Percentiles rank a stretch among this genome's conserved stretches.
Evolutionary conservation across 37 sponge, comb jelly and placozoan genomes (phyloP).

Genomic region (Haliclona indistincta): DNA sequence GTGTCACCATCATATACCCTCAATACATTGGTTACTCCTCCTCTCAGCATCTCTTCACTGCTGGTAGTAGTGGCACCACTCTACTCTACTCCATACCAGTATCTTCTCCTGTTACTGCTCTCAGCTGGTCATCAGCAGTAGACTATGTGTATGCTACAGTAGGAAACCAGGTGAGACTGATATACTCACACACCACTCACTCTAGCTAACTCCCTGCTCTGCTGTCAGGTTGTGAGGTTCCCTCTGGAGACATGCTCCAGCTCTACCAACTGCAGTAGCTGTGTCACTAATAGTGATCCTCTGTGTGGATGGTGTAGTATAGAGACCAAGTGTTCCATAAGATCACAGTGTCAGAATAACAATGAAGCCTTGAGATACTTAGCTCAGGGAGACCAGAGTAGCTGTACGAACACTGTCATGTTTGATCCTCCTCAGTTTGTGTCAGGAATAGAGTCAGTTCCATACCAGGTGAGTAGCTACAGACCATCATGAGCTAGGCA

Average conservation of each 20-base stretch:
- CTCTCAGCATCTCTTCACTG: no score
- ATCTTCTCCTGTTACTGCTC: no score
- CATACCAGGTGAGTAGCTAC: not conserved
- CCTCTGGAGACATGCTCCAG: conserved; percentile 55
- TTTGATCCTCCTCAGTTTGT: conserved; percentile 18
- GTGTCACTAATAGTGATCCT: conserved; percentile 48
- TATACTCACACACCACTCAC: no score
- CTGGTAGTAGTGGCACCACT: no score
- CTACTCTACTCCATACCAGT: no score
- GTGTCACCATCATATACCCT: no score
- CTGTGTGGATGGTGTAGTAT: conserved; percentile 93
- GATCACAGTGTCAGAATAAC: conserved; percentile 63
- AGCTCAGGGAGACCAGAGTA: conserved; percentile 5
- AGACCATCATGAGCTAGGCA: not conserved
- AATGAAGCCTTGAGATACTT: conserved; percentile 25
- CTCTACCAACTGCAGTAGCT: conserved; percentile 36
- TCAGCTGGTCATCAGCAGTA: no score
- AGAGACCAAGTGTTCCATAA: conserved; percentile 84
- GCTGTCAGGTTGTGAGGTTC: conserved; percentile 46
- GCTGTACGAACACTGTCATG: conserved; percentile 9
- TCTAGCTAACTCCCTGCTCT: no score
- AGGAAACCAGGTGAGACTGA: no score
- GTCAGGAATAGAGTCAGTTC: not conserved
- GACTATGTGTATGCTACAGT: no score
- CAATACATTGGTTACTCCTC: no score